Conservation (phyloP, 1,140 invertebrate species). For the Aleiodes sp. region DNA sequence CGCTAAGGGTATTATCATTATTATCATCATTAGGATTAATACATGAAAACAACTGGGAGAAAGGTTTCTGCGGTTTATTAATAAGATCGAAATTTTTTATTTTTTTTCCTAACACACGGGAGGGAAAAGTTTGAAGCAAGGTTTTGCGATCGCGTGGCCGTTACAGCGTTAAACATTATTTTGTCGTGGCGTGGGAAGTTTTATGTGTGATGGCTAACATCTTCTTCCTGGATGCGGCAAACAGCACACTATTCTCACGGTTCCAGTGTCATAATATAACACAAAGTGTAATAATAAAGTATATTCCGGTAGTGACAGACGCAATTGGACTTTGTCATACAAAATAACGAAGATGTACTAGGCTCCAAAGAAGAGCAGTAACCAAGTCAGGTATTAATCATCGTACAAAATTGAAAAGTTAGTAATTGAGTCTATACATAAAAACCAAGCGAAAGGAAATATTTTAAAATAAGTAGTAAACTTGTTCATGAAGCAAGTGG, state of each 20-base stretch:
- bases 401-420: too few species aligned
- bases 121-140: too few species aligned
- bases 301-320: neutral
- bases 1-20: neutral
- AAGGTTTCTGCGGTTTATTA: neutral
- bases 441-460: too few species aligned
- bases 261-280: neutral
- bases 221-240: constrained; percentile 27
- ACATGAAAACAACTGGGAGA: neutral
- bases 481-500: neutral
- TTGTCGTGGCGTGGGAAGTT: constrained; percentile 28
- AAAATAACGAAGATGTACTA: too few species aligned
- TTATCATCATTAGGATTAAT: neutral
- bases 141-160: constrained; percentile 25
- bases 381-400: too few species aligned
- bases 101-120: neutral
- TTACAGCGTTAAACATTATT: constrained; percentile 17
- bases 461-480: too few species aligned
- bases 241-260: neutral
- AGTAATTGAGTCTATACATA: too few species aligned
- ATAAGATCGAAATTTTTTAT: neutral
- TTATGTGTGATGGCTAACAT: constrained; percentile 7
- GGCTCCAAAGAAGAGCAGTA: neutral
- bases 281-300: constrained; percentile 4
- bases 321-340: neutral